A percentile compares a stretch with the other conserved stretches of the same genome.
Conservation (phyloP, 2,888 invertebrate species). For the Philhelius pedissequus region DNA sequence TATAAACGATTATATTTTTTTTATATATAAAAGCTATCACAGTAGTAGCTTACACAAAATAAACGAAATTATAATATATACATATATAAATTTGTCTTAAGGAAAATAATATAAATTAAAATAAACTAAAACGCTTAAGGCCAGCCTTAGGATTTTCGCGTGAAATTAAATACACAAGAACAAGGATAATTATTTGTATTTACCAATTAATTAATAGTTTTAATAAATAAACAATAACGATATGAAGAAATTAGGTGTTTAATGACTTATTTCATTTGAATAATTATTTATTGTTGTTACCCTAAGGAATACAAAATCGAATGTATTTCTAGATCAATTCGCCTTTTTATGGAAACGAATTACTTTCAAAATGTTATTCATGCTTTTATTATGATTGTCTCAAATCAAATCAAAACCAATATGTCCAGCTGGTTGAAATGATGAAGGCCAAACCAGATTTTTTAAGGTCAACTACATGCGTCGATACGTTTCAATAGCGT, state of each 20-base stretch:
- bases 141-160: neutral
- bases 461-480: too few relatives aligned
- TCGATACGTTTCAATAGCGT: too few relatives aligned
- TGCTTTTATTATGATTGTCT: too few relatives aligned
- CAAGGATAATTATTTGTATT: constrained; percentile 52
- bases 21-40: neutral
- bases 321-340: too few relatives aligned
- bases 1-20: neutral
- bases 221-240: constrained; percentile 42
- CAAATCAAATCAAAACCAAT: too few relatives aligned
- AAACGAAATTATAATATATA: neutral
- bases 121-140: neutral
- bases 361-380: too few relatives aligned
- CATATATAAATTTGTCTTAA: neutral
- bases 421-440: too few relatives aligned
- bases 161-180: neutral
- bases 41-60: neutral
- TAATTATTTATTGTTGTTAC: too few relatives aligned
- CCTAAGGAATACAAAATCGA: too few relatives aligned
- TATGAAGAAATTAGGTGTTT: neutral
- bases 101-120: neutral
- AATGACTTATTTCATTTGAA: neutral
- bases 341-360: too few relatives aligned
- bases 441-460: too few relatives aligned
- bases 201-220: constrained; percentile 50